Evolutionary conservation across 2,888 invertebrate genomes (phyloP), one percentile per base, ranked within the genome.

Genomic region (Molorchus minor): DNA sequence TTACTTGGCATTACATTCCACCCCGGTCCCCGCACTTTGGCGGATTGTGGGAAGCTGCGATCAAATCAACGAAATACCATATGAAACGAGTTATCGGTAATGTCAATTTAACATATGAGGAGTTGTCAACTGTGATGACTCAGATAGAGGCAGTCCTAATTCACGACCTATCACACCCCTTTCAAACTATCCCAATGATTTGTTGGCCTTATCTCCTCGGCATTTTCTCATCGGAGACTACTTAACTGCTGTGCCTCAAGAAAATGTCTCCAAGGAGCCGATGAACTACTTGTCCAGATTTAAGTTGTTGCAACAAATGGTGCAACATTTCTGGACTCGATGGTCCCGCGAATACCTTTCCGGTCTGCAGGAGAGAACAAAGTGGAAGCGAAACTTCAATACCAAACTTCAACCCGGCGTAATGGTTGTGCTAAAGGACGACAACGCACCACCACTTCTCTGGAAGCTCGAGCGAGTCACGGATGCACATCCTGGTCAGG

Each of bases 301-400:
- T 15, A 17, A 54, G 30, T 20, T 49, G 20, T 16, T 61, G 10
- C n/a, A n/a, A n/a, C n/a, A n/a, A n/a, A n/a, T n/a, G n/a, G n/a
- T n/a, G n/a, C n/a, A n/a, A n/a, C n/a, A 54, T 62, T 35, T 36
- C 52, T 71, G 71, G 70, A 60, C 41, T 19, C 43, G 56, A 33
- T 70, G 64, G 66, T 43, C 58, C 10, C 15, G 30, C 1, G 65
- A 72, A 44, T 69, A 64, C 44, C 16, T 70, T 25, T 19, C 25
- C 3, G 8, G 20, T 2, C 25, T 57, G 1, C 57, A 51, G 25
- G 13, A 5, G 19, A 33, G 67, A 19, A 8, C 35, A 2, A 57
- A 57, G 35, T 52, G 57, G 57, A 15, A 35, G 7, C n/a, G n/a
- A n/a, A 7, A 15, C 3, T 13, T 35, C 1, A 21, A 12, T 20